Evolutionary conservation across 2,113 vertebrate species (phyloP).

Genomic region (Oxyura jamaicensis): DNA sequence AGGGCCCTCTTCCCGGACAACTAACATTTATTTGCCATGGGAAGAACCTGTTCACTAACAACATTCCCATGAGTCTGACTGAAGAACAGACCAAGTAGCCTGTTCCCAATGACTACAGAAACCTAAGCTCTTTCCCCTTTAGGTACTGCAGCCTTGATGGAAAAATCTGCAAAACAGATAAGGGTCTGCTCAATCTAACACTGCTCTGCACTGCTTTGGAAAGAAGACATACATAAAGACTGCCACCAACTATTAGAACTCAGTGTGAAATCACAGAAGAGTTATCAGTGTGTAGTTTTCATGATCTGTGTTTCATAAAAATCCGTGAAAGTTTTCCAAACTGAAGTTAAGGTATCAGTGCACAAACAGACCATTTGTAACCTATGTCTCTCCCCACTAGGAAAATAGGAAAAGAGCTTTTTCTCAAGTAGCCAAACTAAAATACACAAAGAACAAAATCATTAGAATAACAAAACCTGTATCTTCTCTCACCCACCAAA

Average conservation of each 20-base stretch:
- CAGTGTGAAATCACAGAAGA: not conserved
- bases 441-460: not conserved
- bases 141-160: not conserved
- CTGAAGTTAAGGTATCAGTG: not conserved
- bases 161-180: not conserved
- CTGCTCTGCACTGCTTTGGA: not conserved
- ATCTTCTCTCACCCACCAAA: not conserved
- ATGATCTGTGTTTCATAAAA: not conserved
- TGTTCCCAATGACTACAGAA: not conserved
- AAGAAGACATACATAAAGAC: not conserved
- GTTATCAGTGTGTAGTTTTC: not conserved
- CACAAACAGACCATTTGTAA: not conserved
- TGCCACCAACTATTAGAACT: conserved; percentile 3
- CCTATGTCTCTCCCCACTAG: not conserved
- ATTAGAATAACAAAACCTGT: too few relatives aligned
- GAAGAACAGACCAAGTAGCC: not conserved
- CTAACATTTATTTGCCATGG: conserved; percentile 36
- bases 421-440: not conserved
- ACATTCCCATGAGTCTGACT: conserved; percentile 31
- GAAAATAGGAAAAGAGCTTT: not conserved
- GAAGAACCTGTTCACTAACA: conserved; percentile 46
- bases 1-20: not conserved
- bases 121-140: not conserved
- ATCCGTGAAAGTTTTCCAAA: not conserved
- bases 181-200: not conserved